Conservation (phyloP, 2,888 invertebrate species). For the Epirrhoe tristata region DNA sequence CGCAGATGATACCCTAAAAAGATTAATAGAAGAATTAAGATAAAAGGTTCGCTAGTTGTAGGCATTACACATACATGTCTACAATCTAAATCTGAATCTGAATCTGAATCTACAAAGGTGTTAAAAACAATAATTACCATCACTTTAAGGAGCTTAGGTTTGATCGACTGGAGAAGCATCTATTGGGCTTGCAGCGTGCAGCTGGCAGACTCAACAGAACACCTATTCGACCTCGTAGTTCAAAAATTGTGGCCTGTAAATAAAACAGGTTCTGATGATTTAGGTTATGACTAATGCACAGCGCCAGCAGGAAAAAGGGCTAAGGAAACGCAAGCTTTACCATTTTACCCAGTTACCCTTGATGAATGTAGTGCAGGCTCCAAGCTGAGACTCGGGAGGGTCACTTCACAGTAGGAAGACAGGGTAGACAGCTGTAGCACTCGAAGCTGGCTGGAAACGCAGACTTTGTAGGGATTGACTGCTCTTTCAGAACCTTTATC, state of each 20-base stretch:
- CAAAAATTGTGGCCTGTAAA: conserved; percentile 1
- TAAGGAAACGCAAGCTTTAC: conserved; percentile 6
- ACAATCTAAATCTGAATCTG: no score
- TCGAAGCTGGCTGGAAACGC: not conserved
- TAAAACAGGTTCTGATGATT: not conserved
- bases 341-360: not conserved
- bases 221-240: not conserved
- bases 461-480: not conserved
- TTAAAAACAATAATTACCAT: not conserved
- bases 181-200: not conserved
- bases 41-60: no score
- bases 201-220: not conserved
- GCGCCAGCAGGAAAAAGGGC: not conserved
- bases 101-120: no score
- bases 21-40: no score
- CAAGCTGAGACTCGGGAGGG: not conserved
- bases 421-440: not conserved
- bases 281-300: not conserved
- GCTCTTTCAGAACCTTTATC: not conserved
- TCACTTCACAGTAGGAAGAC: not conserved
- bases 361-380: not conserved
- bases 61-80: no score
- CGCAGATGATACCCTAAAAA: no score
- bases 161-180: not conserved
- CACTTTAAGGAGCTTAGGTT: not conserved